These are phyloP conservation scores for Epistrophe grossulariae DNA, from an alignment of 2,888 invertebrate genomes.

Conservation along the genomic window DNA sequence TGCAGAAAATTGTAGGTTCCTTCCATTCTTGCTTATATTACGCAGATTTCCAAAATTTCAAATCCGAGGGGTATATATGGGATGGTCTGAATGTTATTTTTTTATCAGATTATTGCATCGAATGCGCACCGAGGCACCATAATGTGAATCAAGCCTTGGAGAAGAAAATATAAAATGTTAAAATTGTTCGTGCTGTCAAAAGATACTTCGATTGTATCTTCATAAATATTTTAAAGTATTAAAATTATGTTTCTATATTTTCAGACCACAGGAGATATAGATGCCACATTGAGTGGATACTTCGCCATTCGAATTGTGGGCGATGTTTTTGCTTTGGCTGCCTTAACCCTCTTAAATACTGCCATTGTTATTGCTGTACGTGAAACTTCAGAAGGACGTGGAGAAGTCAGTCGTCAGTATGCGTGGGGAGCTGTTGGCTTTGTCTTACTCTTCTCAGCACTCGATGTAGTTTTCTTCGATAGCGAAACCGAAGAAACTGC, in stretches of 20 bases:
- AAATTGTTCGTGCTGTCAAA: too few species aligned
- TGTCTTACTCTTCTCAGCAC: constrained; percentile 87
- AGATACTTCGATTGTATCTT: too few species aligned
- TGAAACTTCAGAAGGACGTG: constrained; percentile 91
- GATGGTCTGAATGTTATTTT: too few species aligned
- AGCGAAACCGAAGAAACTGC: constrained; percentile 79
- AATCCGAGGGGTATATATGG: too few species aligned
- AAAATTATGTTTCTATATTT: constrained; percentile 19
- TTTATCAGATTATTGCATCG: too few species aligned
- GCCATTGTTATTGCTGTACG: constrained; percentile 93
- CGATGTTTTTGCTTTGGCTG: constrained; percentile 91
- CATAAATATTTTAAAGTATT: not conserved
- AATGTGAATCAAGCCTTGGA: too few species aligned
- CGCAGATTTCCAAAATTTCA: too few species aligned
- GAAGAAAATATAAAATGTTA: too few species aligned
- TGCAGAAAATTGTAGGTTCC: too few species aligned
- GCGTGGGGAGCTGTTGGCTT: constrained; percentile 91
- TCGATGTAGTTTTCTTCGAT: constrained; percentile 83
- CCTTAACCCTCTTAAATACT: constrained; percentile 88
- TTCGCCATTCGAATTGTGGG: constrained; percentile 88
- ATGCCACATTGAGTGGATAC: constrained; percentile 89
- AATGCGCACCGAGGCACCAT: too few species aligned
- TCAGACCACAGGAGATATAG: constrained; percentile 86
- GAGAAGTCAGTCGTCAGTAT: constrained; percentile 91
- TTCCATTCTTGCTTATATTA: too few species aligned